Conservation (phyloP, 1,140 invertebrate genomes). For the Idris sp. region DNA sequence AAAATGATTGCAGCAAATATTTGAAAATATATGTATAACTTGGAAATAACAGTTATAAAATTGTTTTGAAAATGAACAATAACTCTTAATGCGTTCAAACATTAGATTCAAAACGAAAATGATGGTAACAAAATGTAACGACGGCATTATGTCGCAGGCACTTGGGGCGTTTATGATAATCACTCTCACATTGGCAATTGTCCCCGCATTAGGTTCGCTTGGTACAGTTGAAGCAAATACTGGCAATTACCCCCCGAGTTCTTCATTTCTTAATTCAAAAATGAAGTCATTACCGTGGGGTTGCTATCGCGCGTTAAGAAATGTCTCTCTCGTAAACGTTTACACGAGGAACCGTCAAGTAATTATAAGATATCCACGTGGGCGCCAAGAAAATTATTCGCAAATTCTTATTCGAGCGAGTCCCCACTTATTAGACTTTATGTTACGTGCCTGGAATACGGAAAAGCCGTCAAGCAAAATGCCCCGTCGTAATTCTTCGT, state of each 20-base stretch:
- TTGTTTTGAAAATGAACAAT: too few relatives aligned
- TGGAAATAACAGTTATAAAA: too few relatives aligned
- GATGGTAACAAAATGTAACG: too few relatives aligned
- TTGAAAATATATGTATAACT: too few relatives aligned
- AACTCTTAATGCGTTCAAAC: too few relatives aligned
- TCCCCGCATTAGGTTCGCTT: slow-evolving; percentile 41
- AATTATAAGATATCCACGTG: slow-evolving; percentile 66
- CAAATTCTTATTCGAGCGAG: slow-evolving; percentile 65
- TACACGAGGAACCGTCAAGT: slow-evolving; percentile 49
- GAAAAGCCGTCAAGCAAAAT: slow-evolving; percentile 31
- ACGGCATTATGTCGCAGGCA: slow-evolving; percentile 2
- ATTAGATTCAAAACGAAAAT: too few relatives aligned
- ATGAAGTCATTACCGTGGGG: slow-evolving; percentile 51
- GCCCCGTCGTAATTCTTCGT: slow-evolving; percentile 64
- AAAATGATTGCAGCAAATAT: too few relatives aligned
- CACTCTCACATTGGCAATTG: slow-evolving; percentile 39
- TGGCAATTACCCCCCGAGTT: slow-evolving; percentile 41
- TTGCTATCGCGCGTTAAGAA: slow-evolving; percentile 35
- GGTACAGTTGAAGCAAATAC: slow-evolving; percentile 12
- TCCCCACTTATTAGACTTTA: slow-evolving; percentile 63
- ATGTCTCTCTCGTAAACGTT: slow-evolving; percentile 52
- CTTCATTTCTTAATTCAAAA: slow-evolving; percentile 55
- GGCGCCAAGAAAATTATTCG: slow-evolving; percentile 66
- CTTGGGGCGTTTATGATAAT: slow-evolving; percentile 37
- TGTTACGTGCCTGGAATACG: slow-evolving; percentile 64